Base-by-base conservation (phyloP, 2,797 vertebrate genomes). In the Luscinia luscinia region DNA sequence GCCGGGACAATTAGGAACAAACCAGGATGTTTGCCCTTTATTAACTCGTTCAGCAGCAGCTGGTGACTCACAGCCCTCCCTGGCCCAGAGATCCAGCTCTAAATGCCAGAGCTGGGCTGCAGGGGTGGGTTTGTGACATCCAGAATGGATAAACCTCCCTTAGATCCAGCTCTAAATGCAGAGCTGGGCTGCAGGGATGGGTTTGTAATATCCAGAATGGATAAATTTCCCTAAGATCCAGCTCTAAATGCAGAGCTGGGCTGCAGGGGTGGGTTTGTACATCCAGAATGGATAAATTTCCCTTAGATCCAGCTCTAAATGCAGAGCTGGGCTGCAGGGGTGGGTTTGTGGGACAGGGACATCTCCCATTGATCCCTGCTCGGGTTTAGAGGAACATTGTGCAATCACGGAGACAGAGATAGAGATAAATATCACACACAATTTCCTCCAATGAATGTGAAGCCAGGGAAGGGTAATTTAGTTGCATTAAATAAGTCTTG, bases 1-100 rank as follows among this genome's bases (percentile, higher is more conserved):
- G 87, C n/a, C 80, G 40, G 5, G 32, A 26, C 15, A 80, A 84
- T 52, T 49, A 93, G 63, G 81, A 67, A 7, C 59, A 73, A 76
- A 85, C 28, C 83, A 90, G 90, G 48, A 66, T 85, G 75, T 77
- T 95, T 91, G 70, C 52, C 68, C 81, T 45, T 23, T 54, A 86
- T 81, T 90, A 69, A 72, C 87, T 64, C 26, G 24, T 32, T 14
- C 7, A 14, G 79, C 93, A 82, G 62, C 70, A 40, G 54, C 69
- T 57, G 48, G 10, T 93, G 69, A 94, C 12, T 90, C 91, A 43
- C 12, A 68, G 0, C 38, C 38, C 1, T 38, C 16, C 1, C 22
- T 1, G 34, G 78, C 89, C 48, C 48, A n/a, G 3, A 45, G 38
- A 38, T 38, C 38, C 38, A 38, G 38, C 38, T 38, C 38, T 38